These are phyloP conservation scores for Fratercula arctica DNA, from an alignment of 2,797 vertebrate genomes.

Conservation along the genomic window DNA sequence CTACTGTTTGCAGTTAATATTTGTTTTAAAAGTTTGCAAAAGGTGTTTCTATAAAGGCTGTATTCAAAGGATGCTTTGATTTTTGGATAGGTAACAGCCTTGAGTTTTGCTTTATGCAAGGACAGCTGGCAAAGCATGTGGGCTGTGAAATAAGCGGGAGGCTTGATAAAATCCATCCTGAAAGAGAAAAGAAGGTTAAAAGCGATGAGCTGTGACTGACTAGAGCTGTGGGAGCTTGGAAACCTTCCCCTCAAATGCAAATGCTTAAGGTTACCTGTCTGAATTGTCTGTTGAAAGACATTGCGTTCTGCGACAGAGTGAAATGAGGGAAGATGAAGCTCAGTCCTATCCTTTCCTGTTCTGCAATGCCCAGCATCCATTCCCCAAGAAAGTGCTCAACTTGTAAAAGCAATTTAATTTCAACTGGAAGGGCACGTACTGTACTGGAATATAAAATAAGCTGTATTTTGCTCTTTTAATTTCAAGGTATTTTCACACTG, in stretches of 20 bases:
- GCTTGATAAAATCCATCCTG: constrained; percentile 29
- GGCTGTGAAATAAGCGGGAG: constrained; percentile 51
- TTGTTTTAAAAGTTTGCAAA: not conserved
- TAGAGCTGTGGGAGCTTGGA: constrained; percentile 50
- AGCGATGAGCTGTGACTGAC: constrained; percentile 53
- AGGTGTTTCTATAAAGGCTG: not conserved
- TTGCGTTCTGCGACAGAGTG: rapidly evolving
- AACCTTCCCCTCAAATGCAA: constrained; percentile 30
- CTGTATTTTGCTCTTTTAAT: not conserved
- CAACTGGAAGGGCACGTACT: not conserved
- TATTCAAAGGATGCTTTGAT: not conserved
- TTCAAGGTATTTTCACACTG: not conserved
- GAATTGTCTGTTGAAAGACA: constrained; percentile 28
- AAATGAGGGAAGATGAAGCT: not conserved
- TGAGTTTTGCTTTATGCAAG: constrained; percentile 32
- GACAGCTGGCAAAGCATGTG: constrained; percentile 52
- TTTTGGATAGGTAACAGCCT: constrained; percentile 28
- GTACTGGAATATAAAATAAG: not conserved
- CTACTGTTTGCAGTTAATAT: not conserved
- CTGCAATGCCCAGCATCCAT: not conserved
- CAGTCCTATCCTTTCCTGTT: not conserved
- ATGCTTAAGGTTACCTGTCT: constrained; percentile 31
- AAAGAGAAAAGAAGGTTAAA: constrained; percentile 61
- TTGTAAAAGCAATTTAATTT: not conserved
- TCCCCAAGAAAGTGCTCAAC: not conserved